A percentile compares a stretch with the other conserved stretches of the same genome.
These are phyloP conservation scores for Saccopteryx leptura DNA, from an alignment of 2,113 vertebrate species.

Conservation along the genomic window DNA sequence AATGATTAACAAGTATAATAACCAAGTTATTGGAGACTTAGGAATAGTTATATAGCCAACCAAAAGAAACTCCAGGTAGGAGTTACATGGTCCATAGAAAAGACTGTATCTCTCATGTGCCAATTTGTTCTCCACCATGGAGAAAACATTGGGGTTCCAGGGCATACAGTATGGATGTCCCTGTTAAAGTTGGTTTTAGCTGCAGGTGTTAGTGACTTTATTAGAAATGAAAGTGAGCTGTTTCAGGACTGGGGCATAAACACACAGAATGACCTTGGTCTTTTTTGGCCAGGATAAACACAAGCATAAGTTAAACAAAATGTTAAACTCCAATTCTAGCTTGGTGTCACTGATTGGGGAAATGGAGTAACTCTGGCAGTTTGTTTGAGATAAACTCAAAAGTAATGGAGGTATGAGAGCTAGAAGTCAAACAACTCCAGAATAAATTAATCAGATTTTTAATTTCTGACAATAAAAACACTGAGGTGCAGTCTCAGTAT, in stretches of 20 bases:
- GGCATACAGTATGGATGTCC: not conserved
- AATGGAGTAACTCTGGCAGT: slow-evolving; percentile 72
- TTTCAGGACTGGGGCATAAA: slow-evolving; percentile 59
- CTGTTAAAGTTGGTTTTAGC: slow-evolving; percentile 31
- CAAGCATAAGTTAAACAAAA: slow-evolving; percentile 75
- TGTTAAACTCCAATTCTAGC: slow-evolving; percentile 48
- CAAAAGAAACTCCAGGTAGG: slow-evolving; percentile 35
- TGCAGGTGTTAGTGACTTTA: slow-evolving; percentile 59
- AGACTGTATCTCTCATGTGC: not conserved
- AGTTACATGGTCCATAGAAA: not conserved
- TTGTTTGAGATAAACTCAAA: slow-evolving; percentile 69
- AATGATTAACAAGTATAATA: not conserved
- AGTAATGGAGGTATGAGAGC: slow-evolving; percentile 6
- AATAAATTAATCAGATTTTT: slow-evolving; percentile 4
- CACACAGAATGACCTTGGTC: slow-evolving; percentile 4
- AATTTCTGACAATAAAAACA: slow-evolving; percentile 38
- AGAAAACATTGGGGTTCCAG: not conserved
- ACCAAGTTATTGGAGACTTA: slow-evolving; percentile 11
- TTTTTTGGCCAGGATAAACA: slow-evolving; percentile 59
- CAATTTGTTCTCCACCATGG: slow-evolving; percentile 29
- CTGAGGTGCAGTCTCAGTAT: not conserved
- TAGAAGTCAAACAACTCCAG: slow-evolving; percentile 55
- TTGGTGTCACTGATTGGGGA: slow-evolving; percentile 62
- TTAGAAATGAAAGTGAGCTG: slow-evolving; percentile 56
- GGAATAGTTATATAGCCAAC: slow-evolving; percentile 3